phyloP scores from a whole-genome alignment of 2,113 vertebrate species.

The Verasper variegatus region DNA sequence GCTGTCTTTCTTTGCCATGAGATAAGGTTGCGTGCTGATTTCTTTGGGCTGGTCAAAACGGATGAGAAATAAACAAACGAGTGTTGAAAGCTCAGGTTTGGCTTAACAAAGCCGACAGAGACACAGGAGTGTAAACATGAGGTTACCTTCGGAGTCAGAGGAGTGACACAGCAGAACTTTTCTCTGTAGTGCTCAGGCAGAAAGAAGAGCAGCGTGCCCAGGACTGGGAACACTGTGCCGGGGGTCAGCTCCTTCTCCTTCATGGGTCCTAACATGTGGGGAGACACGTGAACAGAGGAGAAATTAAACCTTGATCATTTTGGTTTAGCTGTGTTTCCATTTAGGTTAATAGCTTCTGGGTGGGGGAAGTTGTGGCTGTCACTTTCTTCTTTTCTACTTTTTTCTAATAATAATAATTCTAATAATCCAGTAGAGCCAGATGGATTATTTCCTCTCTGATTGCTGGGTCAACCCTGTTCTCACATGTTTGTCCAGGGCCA shows the following conservation, averaged over 20 bases:
- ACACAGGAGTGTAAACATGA: not conserved
- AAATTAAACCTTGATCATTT: too few relatives aligned
- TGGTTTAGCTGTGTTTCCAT: not conserved
- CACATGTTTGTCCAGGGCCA: not conserved
- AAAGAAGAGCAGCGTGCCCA: slow-evolving; percentile 87
- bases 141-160: slow-evolving; percentile 74
- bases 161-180: slow-evolving; percentile 83
- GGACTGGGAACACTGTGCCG: slow-evolving; percentile 89
- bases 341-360: too few relatives aligned
- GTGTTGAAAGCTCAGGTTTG: not conserved
- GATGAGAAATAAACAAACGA: not conserved
- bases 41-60: slow-evolving; percentile 67
- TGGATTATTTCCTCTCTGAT: not conserved
- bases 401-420: too few relatives aligned
- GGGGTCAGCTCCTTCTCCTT: slow-evolving; percentile 86
- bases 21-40: slow-evolving; percentile 28
- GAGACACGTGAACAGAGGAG: not conserved
- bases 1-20: slow-evolving; percentile 74
- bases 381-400: too few relatives aligned
- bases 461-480: not conserved
- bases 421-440: not conserved
- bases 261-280: slow-evolving; percentile 83
- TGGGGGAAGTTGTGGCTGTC: too few relatives aligned
- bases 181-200: slow-evolving; percentile 84
- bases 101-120: not conserved